Base-by-base conservation (phyloP, 2,113 vertebrate genomes). In the Typhlomys cinereus region DNA sequence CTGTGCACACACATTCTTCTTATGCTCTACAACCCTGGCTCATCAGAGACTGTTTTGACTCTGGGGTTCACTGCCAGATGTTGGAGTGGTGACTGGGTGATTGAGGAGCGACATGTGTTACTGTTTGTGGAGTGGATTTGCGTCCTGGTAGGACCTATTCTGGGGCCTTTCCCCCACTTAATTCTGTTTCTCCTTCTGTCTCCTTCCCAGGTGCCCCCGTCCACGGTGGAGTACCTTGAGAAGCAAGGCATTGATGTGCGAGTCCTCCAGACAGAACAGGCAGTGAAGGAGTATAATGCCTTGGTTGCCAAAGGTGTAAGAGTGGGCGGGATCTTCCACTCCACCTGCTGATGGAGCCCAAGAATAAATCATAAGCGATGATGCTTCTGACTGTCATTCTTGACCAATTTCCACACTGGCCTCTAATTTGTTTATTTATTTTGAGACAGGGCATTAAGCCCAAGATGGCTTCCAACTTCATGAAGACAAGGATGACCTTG, bases 241-340 rank as follows among this genome's bases (percentile, higher is more conserved):
- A 97, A 98, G 88, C 98, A 98, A 0, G 99, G 99, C 1, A 98
- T 99, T 0, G 98, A 99, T 0, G 98, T 99, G 48, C 80, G 96
- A 86, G 98, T 99, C 81, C 94, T 99, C 82, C 99, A 99, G 90
- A 99, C 99, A 0, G 98, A 99, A 97, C 98, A 98, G 96, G 99
- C 99, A 0, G 99, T 99, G 36, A 97, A 96, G 1, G 98, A 99
- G 71, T 99, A 99, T 96, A 99, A 99, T 13, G 93, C 96, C 20
- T 96, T 99, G 97, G 99, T 95, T 23, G 95, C 97, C n/a, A 97
- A 94, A 87, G 99, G 99, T 0, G 96, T 96, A 93, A 98, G 95
- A 62, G 99, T 99, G 50, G 99, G 99, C 2, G 99, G 99, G 0
- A 97, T 99, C 92, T 99, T 99, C 97, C 99, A 99, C 91, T 99